These are phyloP conservation scores for Nasonia oneida DNA, from an alignment of 2,888 invertebrate genomes.

Conservation along the genomic window DNA sequence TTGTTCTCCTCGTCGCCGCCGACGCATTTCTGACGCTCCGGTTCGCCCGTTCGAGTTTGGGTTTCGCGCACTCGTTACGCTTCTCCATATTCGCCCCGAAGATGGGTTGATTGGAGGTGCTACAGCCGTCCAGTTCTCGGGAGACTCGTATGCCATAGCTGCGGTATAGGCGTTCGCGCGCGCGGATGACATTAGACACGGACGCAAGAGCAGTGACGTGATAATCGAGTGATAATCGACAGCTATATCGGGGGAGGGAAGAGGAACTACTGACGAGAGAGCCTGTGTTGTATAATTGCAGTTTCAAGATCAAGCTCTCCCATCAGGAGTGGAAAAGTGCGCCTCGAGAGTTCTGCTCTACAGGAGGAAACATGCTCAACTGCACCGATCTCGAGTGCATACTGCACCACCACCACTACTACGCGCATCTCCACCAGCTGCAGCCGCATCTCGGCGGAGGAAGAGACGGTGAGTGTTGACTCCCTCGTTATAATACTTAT, in stretches of 20 bases:
- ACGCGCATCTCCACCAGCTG: conserved; percentile 86
- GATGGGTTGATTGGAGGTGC: not conserved
- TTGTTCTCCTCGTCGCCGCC: not conserved
- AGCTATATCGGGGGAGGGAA: not conserved
- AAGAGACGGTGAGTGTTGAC: conserved; percentile 78
- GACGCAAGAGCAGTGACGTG: conserved; percentile 12
- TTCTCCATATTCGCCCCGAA: not conserved
- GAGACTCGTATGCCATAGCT: conserved; percentile 38
- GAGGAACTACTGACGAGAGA: not conserved
- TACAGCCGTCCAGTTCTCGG: conserved; percentile 27
- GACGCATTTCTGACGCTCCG: not conserved
- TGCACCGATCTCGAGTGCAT: conserved; percentile 90
- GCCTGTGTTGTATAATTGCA: not conserved
- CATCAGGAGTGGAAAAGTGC: not conserved
- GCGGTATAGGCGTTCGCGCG: too few relatives aligned
- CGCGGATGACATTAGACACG: not conserved
- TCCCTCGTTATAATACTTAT: too few relatives aligned
- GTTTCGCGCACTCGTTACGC: not conserved
- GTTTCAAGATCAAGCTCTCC: not conserved
- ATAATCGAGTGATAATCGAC: conserved; percentile 2
- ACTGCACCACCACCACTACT: conserved; percentile 87
- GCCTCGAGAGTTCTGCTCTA: not conserved
- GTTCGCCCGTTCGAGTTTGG: not conserved
- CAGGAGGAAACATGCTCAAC: conserved; percentile 82
- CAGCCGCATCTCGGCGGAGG: conserved; percentile 84